phyloP scores from a whole-genome alignment of 2,113 vertebrate species.

The Istiophorus platypterus region DNA sequence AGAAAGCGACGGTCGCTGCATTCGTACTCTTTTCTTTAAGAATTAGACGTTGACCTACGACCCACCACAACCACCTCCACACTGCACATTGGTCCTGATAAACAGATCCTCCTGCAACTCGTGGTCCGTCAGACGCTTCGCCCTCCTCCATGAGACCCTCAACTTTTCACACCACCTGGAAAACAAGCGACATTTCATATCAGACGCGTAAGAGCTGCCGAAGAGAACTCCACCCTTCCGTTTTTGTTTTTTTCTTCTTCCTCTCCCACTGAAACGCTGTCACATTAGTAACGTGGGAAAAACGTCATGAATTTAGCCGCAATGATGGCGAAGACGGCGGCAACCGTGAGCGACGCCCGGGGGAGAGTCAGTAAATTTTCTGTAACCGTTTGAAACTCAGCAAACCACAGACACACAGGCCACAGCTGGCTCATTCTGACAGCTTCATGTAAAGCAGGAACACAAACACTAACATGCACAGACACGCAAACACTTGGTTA shows the following conservation, averaged over 20 bases:
- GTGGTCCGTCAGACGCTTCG: background rate
- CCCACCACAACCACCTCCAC: too few species aligned
- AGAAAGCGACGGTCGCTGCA: background rate
- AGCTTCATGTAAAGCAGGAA: constrained; percentile 9
- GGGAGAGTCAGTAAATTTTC: constrained; percentile 2
- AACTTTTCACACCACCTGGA: background rate
- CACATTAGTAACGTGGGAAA: background rate
- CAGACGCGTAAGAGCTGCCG: background rate
- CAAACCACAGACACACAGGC: constrained; percentile 9
- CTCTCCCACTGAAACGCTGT: background rate
- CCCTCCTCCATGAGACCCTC: background rate
- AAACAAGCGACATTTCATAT: background rate
- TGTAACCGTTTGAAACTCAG: constrained; percentile 27
- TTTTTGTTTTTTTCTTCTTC: too few species aligned
- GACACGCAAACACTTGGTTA: constrained; percentile 18
- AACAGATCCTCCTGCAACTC: background rate
- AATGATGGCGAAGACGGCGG: too few species aligned
- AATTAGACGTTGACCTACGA: background rate
- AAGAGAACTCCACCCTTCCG: background rate
- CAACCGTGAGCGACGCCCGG: too few species aligned
- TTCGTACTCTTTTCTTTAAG: background rate
- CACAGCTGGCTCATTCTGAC: constrained; percentile 44
- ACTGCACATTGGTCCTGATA: background rate
- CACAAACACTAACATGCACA: constrained; percentile 35
- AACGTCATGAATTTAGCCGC: too few species aligned